These are phyloP conservation scores for Pandion haliaetus DNA, from an alignment of 2,113 vertebrate species.

Conservation along the genomic window DNA sequence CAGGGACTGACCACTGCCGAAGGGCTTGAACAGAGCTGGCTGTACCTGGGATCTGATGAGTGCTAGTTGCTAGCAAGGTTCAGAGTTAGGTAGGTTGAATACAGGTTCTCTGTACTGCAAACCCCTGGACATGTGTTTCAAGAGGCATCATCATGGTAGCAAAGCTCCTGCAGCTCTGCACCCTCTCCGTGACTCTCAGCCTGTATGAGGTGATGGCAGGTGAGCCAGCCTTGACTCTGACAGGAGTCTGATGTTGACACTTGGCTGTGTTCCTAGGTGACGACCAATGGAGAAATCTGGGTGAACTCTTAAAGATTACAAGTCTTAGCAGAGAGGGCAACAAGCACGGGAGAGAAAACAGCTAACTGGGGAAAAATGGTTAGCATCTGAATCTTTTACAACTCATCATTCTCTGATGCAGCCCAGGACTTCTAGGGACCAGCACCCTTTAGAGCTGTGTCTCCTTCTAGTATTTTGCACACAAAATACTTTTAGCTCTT, in stretches of 20 bases:
- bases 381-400: neutral
- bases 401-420: neutral
- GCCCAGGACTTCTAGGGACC: neutral
- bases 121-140: neutral
- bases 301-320: neutral
- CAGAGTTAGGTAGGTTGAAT: neutral
- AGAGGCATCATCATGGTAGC: neutral
- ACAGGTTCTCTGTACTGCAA: neutral
- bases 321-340: neutral
- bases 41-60: neutral
- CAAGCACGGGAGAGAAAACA: neutral
- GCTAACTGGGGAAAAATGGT: neutral
- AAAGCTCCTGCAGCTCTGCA: neutral
- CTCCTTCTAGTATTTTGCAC: neutral
- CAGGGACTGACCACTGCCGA: neutral
- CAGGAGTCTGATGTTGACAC: neutral
- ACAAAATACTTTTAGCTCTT: neutral
- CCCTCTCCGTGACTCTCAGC: accelerated
- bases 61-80: neutral
- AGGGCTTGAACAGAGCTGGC: neutral
- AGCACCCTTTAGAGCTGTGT: neutral
- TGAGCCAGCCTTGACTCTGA: neutral
- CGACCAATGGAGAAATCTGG: accelerated
- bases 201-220: neutral
- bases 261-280: neutral